phyloP scores from a whole-genome alignment of 2,797 vertebrate species.

The Poecilia velifera region DNA sequence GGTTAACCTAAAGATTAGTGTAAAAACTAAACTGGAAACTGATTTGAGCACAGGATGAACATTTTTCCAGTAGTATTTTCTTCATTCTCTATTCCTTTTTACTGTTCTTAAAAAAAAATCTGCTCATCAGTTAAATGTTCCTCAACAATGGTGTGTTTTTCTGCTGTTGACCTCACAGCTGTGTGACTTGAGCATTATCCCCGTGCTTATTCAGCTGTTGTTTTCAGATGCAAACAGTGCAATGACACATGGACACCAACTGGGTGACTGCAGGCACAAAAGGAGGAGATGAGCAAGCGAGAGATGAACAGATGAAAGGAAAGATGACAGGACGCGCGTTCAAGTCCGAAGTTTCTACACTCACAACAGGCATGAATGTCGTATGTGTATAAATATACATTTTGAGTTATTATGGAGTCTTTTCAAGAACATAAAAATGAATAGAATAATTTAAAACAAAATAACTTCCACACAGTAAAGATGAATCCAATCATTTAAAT shows the following conservation, averaged over 20 bases:
- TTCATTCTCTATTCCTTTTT: neutral
- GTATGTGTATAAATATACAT: neutral
- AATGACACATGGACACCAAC: slow-evolving; percentile 50
- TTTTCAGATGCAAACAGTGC: slow-evolving; percentile 61
- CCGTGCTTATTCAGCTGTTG: slow-evolving; percentile 69
- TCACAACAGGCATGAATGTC: neutral
- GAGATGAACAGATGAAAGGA: slow-evolving; percentile 3
- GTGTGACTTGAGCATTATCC: slow-evolving; percentile 42
- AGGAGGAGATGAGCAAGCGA: slow-evolving; percentile 2
- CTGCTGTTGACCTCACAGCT: slow-evolving; percentile 47
- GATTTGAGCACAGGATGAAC: neutral
- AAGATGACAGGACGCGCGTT: neutral
- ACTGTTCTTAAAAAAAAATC: neutral
- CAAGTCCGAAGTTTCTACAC: neutral
- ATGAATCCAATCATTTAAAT: neutral
- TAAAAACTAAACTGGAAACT: slow-evolving; percentile 14
- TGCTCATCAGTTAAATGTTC: neutral
- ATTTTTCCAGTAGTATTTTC: neutral
- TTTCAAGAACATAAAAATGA: neutral
- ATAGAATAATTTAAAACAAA: neutral
- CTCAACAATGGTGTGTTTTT: slow-evolving; percentile 15
- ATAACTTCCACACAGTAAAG: neutral
- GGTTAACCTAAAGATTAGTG: slow-evolving; percentile 22
- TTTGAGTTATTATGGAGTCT: too few relatives aligned
- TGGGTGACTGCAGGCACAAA: slow-evolving; percentile 44